Base-by-base conservation (phyloP, 2,888 invertebrate species). In the Merodon equestris region DNA sequence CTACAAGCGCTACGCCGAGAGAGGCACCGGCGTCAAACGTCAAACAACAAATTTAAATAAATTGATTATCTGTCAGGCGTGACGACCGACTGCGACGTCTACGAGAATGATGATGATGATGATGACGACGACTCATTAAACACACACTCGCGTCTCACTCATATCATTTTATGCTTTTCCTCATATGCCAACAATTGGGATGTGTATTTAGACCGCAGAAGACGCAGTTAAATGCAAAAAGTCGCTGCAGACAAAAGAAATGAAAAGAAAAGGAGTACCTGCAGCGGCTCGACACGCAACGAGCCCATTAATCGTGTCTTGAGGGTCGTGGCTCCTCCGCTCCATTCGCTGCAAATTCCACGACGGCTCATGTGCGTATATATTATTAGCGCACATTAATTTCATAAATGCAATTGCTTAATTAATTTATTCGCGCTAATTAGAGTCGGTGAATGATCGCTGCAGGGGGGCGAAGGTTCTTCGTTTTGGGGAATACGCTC, bases 401-500 rank as follows among this genome's bases (percentile, higher is more conserved):
- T 79, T 57, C 63, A 68, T 68, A 73, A 79, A 68, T 79, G 74
- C 77, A 74, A 74, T 73, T 63, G 68, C 73, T 73, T 79, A 61
- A 79, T 79, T 79, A 79, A 79, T 79, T 79, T 79, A 79, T 73
- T 79, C 64, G 67, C 63, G 68, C 74, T 73, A 79, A 79, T 79
- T 68, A 74, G 77, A 64, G 67, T 63, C 63, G 38, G 63, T 58
- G 67, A 68, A 79, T 74, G 73, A 79, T 73, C 68, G 74, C 53
- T 27, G 27, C 27, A 27, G 27, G 27, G 27, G 27, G 27, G n/a
- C n/a, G n/a, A n/a, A n/a, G n/a, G n/a, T n/a, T n/a, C n/a, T n/a
- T n/a, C n/a, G n/a, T n/a, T n/a, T n/a, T n/a, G n/a, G n/a, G 7
- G 27, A 27, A 27, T 2, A 27, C 27, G 27, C 27, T 27, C 27